Evolutionary conservation across 2,888 invertebrate genomes (phyloP).

Genomic region (Apocheima hispidaria): DNA sequence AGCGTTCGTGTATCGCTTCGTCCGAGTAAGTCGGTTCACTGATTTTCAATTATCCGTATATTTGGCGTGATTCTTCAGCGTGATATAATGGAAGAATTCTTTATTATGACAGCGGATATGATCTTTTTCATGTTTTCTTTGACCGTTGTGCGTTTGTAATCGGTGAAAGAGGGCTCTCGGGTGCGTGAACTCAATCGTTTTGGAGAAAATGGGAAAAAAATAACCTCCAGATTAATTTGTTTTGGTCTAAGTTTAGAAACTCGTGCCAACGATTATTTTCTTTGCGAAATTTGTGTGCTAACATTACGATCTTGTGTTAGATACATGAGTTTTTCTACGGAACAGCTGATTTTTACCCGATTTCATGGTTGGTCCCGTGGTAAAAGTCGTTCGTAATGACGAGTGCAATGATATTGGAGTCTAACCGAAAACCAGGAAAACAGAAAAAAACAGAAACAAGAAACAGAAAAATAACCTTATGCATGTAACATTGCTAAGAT

Average conservation of each 20-base stretch:
- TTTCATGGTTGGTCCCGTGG: too few relatives aligned
- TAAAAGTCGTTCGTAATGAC: too few relatives aligned
- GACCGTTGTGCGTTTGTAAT: slow-evolving; percentile 20
- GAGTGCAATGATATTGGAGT: too few relatives aligned
- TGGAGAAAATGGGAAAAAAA: slow-evolving; percentile 3
- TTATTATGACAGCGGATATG: slow-evolving; percentile 34
- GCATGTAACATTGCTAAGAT: slow-evolving; percentile 24
- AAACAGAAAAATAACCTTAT: slow-evolving; percentile 8
- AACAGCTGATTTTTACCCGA: too few relatives aligned
- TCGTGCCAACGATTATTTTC: background rate
- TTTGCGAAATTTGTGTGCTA: background rate
- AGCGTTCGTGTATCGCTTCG: slow-evolving; percentile 14
- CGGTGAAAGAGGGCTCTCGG: slow-evolving; percentile 2
- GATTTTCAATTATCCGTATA: slow-evolving; percentile 40
- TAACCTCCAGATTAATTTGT: slow-evolving; percentile 7
- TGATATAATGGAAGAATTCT: slow-evolving; percentile 27
- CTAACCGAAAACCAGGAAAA: too few relatives aligned
- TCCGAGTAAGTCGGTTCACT: slow-evolving; percentile 37
- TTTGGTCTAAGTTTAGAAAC: background rate
- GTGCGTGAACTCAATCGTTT: slow-evolving; percentile 12
- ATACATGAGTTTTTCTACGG: background rate
- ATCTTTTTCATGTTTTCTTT: slow-evolving; percentile 33
- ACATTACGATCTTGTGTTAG: background rate
- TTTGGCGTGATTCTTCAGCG: slow-evolving; percentile 34
- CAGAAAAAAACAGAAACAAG: too few relatives aligned